These are phyloP conservation scores for Spheniscus mendiculus DNA, from an alignment of 2,113 vertebrate species.

Conservation along the genomic window DNA sequence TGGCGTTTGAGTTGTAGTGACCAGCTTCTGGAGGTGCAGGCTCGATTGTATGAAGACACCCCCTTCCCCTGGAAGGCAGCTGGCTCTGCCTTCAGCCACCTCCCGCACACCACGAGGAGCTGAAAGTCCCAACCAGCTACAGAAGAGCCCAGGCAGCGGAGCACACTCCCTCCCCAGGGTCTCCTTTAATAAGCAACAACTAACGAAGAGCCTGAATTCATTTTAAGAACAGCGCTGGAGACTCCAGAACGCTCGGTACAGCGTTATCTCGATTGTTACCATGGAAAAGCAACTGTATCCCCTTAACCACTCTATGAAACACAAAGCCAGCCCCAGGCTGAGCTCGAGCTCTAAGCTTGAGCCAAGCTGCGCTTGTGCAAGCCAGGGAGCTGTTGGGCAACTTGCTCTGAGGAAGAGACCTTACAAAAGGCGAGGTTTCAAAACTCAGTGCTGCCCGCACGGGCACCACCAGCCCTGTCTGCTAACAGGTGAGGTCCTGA, in stretches of 20 bases:
- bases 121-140: neutral
- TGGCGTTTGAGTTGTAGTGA: accelerated
- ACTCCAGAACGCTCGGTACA: neutral
- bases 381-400: neutral
- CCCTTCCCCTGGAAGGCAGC: too few relatives aligned
- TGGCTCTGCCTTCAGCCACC: neutral
- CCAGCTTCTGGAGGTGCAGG: neutral
- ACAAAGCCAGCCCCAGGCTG: neutral
- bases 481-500: neutral
- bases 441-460: accelerated
- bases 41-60: too few relatives aligned
- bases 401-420: neutral
- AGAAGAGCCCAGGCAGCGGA: neutral
- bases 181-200: neutral
- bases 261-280: neutral
- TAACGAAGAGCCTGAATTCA: neutral
- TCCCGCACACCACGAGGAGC: neutral
- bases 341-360: neutral
- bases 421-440: neutral
- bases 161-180: neutral
- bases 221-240: neutral
- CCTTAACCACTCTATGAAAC: accelerated
- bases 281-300: neutral
- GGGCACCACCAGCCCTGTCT: neutral
- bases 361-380: neutral